Base-by-base conservation (phyloP, 2,888 invertebrate species). In the Marasmarcha lunaedactyla region DNA sequence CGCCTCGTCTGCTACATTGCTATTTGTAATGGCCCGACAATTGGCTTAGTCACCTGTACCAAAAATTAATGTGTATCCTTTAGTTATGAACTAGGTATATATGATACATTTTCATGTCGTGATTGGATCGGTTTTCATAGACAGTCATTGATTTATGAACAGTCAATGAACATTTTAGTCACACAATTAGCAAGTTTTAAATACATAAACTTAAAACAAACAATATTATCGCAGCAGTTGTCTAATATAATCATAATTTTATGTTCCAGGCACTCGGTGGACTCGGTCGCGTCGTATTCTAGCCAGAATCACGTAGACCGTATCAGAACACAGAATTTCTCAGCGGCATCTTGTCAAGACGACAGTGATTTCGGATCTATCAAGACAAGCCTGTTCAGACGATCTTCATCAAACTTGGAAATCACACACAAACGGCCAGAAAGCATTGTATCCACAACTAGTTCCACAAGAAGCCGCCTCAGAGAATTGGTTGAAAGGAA, bases 201-300 rank as follows among this genome's bases (percentile, higher is more conserved):
- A n/a, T n/a, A 20, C 4, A 20, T 20, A 20, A 20, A 7, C 20
- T 7, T 7, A 20, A 20, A 20, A 20, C 20, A 20, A 20, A 20
- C 20, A 20, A 7, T 20, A 5, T 20, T 5, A 20, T 20, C 20
- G 20, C 7, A 20, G 3, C 20, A 20, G 3, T 3, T 66, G 71
- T 67, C 69, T 66, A 57, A 50, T 52, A 52, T 59, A 72, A 73
- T 76, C 71, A 72, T 40, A 50, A 48, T 57, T 73, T 66, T 71
- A 44, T 49, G 52, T 84, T 84, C 50, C 81, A 84, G 84, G 62
- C 84, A 84, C 74, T 84, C 84, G 68, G 84, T 84, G 73, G 84
- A 84, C 78, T 84, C 84, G 79, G 85, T 83, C 76, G 79, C 84
- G 77, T 84, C 84, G 79, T 81, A 83, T 78, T 84, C 84, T 79